Conservation (phyloP, 30 jellyfish, hydroid and myxozoan species). For the Hydra vulgaris region DNA sequence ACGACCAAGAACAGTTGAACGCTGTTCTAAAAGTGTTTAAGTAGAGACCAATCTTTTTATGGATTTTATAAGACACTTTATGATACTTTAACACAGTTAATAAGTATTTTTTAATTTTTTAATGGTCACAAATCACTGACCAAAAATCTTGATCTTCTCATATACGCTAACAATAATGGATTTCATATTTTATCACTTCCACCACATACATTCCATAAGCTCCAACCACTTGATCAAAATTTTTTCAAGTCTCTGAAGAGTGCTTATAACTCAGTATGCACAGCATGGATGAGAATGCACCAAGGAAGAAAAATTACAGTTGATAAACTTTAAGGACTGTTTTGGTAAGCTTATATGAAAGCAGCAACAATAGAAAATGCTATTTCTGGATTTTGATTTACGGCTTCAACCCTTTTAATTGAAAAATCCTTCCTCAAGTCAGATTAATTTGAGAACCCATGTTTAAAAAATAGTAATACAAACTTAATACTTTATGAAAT, state of each 20-base stretch:
- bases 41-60: neutral
- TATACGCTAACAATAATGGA: neutral
- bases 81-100: neutral
- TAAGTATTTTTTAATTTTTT: neutral
- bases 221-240: neutral
- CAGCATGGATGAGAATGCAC: neutral
- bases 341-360: no score
- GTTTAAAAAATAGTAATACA: no score
- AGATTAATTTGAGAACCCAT: neutral
- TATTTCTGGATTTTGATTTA: slow-evolving; percentile 3
- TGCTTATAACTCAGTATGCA: neutral
- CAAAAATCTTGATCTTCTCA: neutral
- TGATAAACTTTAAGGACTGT: neutral
- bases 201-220: neutral
- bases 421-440: neutral
- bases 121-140: neutral
- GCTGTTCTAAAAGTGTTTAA: neutral
- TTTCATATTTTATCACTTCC: neutral
- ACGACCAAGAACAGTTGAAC: neutral
- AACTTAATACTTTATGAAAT: no score
- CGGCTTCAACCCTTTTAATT: slow-evolving; percentile 3
- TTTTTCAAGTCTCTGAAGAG: neutral
- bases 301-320: neutral
- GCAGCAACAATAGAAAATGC: neutral
- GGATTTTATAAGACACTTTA: neutral